These are phyloP conservation scores for Eupelmus urozonus DNA, from an alignment of 2,888 invertebrate species.

Conservation along the genomic window DNA sequence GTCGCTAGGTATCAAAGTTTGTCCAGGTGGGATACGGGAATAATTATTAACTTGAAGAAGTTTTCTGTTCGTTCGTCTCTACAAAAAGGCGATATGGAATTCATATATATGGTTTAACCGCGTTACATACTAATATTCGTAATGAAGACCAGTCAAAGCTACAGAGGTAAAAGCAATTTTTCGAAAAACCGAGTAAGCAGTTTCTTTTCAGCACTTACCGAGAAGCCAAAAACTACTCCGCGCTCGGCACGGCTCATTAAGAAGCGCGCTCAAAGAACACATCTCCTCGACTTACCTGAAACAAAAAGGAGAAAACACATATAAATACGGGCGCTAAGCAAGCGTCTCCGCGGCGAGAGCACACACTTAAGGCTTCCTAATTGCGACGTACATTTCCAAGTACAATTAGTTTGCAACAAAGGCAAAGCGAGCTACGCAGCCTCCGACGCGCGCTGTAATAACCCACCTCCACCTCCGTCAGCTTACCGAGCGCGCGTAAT, in stretches of 20 bases:
- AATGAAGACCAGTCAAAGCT: too few relatives aligned
- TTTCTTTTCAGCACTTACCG: neutral
- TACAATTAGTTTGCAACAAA: constrained; percentile 52
- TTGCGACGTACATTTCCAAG: constrained; percentile 47
- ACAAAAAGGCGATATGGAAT: too few relatives aligned
- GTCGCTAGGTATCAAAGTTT: too few relatives aligned
- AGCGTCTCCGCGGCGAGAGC: constrained; percentile 5
- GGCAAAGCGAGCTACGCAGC: constrained; percentile 11
- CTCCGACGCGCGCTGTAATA: constrained; percentile 6
- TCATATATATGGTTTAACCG: too few relatives aligned
- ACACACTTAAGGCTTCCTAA: constrained; percentile 34
- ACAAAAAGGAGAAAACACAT: constrained; percentile 10
- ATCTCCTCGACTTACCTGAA: constrained; percentile 21
- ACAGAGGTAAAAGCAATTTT: too few relatives aligned
- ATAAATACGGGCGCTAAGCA: constrained; percentile 10
- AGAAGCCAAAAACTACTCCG: neutral
- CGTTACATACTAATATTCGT: too few relatives aligned
- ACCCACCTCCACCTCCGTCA: constrained; percentile 17
- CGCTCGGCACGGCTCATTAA: neutral
- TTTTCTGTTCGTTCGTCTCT: too few relatives aligned
- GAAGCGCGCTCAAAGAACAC: neutral
- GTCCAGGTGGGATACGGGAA: too few relatives aligned
- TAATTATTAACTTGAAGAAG: too few relatives aligned
- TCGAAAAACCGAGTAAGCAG: neutral
- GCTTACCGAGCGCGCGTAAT: neutral